These are phyloP conservation scores for Scartelaos histophorus DNA, from an alignment of 2,113 vertebrate species.

Conservation along the genomic window DNA sequence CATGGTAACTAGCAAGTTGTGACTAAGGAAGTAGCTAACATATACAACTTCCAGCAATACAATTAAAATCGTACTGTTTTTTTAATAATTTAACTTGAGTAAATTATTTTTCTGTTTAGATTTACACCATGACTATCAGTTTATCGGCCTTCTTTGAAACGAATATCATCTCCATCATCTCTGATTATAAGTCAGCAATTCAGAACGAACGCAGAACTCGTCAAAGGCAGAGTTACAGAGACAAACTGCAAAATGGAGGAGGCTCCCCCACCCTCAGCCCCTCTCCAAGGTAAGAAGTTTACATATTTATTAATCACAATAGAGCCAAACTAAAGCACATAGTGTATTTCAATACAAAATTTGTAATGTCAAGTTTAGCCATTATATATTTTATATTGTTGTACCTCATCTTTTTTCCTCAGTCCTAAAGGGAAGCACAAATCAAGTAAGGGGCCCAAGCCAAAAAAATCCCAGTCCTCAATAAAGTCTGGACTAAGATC, in stretches of 20 bases:
- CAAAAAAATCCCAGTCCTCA: conserved; percentile 83
- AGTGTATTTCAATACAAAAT: not conserved
- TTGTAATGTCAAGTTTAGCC: not conserved
- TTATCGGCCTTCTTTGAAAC: conserved; percentile 95
- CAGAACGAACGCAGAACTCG: conserved; percentile 85
- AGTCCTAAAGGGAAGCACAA: conserved; percentile 92
- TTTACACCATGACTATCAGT: conserved; percentile 95
- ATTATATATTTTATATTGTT: conserved; percentile 6
- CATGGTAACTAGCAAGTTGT: not conserved
- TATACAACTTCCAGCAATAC: not conserved
- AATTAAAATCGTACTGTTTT: not conserved
- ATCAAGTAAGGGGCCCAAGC: conserved; percentile 84
- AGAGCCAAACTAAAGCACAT: not conserved
- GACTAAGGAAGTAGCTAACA: no score
- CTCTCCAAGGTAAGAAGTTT: conserved; percentile 77
- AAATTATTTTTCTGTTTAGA: conserved; percentile 70
- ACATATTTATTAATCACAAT: not conserved
- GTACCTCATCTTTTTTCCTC: conserved; percentile 8
- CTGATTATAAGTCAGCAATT: conserved; percentile 90
- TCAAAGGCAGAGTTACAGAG: conserved; percentile 82
- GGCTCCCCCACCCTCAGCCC: conserved; percentile 81
- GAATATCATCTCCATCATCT: conserved; percentile 89
- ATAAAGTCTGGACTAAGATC: conserved; percentile 79
- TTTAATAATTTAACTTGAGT: not conserved
- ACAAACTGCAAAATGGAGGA: conserved; percentile 86